Base-by-base conservation (phyloP, 92 coral and sea anemone genomes). In the Porites rus region DNA sequence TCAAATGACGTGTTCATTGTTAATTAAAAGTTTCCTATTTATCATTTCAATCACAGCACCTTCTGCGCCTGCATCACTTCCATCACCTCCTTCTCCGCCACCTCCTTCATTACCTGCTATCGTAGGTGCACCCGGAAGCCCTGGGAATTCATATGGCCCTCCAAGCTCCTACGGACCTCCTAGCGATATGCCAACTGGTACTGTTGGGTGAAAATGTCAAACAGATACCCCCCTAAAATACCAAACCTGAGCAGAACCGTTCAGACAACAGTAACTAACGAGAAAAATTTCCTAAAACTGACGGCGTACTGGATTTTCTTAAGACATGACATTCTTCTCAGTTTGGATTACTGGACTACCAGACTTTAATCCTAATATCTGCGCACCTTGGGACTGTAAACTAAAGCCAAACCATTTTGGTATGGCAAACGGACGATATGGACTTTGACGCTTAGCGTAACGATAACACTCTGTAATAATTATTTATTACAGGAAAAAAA, bases 71-170 rank as follows among this genome's bases (percentile, higher is more conserved):
- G 52, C 83, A 54, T 9, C 14, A 54, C 60, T 13, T 54, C 12
- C 60, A 10, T 13, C 60, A 5, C 60, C 60, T 54, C 60, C 60
- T 54, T 10, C 60, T 54, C 60, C 60, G 60, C 14, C 71, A 70
- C 46, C 89, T 53, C 69, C 58, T 20, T n/a, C 13, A n/a, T 69
- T n/a, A 62, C 59, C 60, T 16, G n/a, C 91, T 18, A 63, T 63
- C 10, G 24, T 31, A 31, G 22, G 72, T 24, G 73, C 88, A 50
- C 81, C 70, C 9, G 28, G 69, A 13, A 64, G 83, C 38, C 46
- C 72, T 6, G 59, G 82, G 70, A 61, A 43, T 18, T 77, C 82
- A 1, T 54, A 73, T 51, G 77, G 77, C 60, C 61, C 79, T 25
- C 79, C 79, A 51, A 56, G 59, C 6, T 53, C 88, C 31, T 62